phyloP scores from a whole-genome alignment of 2,797 vertebrate species.

The Cossypha heuglini region DNA sequence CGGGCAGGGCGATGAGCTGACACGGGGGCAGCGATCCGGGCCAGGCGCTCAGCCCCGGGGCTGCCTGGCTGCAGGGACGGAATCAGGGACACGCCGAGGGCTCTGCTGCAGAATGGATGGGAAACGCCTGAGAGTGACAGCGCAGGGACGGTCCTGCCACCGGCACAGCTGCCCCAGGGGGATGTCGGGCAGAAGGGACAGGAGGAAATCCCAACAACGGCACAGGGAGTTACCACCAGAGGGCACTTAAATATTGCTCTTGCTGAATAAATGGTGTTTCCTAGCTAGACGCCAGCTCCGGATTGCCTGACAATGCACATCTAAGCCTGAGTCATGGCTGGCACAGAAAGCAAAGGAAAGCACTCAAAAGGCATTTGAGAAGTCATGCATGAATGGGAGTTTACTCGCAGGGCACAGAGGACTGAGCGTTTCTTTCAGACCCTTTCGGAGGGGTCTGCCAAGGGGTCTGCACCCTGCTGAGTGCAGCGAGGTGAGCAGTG shows the following conservation, averaged over 20 bases:
- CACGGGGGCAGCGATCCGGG: background rate
- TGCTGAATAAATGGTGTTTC: background rate
- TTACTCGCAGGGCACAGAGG: background rate
- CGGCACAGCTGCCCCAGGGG: accelerated
- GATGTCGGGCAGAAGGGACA: background rate
- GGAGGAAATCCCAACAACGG: background rate
- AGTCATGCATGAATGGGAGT: slow-evolving; percentile 22
- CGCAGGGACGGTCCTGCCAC: background rate
- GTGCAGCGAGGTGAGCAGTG: background rate
- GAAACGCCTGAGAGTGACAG: accelerated
- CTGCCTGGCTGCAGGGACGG: accelerated
- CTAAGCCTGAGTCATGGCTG: slow-evolving; percentile 39
- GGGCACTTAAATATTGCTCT: slow-evolving; percentile 12
- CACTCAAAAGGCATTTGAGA: slow-evolving; percentile 31
- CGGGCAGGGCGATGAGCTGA: background rate
- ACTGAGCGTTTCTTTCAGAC: background rate
- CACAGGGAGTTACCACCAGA: background rate
- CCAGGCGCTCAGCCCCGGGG: background rate
- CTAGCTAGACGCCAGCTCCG: background rate
- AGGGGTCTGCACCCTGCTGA: background rate
- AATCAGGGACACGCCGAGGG: background rate
- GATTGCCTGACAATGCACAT: background rate
- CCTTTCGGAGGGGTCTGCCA: background rate
- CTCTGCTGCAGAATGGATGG: background rate
- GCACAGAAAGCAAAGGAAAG: slow-evolving; percentile 8